These are phyloP conservation scores for Eristalinus aeneus DNA, from an alignment of 2,888 invertebrate genomes.

Conservation along the genomic window DNA sequence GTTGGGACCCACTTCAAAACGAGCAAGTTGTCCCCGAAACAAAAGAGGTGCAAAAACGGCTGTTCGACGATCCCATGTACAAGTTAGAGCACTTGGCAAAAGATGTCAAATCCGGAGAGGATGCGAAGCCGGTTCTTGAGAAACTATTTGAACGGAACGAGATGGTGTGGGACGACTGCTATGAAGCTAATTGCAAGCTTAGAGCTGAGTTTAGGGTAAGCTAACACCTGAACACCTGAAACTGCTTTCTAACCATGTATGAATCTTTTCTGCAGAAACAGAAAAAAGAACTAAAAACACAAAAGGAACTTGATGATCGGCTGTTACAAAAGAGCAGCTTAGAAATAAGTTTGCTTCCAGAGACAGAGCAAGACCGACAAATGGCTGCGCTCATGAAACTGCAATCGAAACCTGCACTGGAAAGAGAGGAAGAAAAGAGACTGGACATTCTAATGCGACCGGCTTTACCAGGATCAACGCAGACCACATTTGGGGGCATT, in stretches of 20 bases:
- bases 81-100: slow-evolving; percentile 95
- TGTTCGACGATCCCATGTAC: slow-evolving; percentile 99
- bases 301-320: slow-evolving; percentile 85
- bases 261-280: slow-evolving; percentile 82
- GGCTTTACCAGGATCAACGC: slow-evolving; percentile 82
- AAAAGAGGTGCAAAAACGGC: slow-evolving; percentile 91
- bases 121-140: slow-evolving; percentile 87
- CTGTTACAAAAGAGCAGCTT: slow-evolving; percentile 89
- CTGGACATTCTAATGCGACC: slow-evolving; percentile 82
- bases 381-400: slow-evolving; percentile 89
- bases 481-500: slow-evolving; percentile 82
- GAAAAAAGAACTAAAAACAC: slow-evolving; percentile 88
- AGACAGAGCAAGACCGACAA: slow-evolving; percentile 89
- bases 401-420: slow-evolving; percentile 84
- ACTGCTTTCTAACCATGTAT: slow-evolving; percentile 7
- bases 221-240: not conserved
- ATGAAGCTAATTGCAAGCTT: slow-evolving; percentile 92
- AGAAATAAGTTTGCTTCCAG: slow-evolving; percentile 89
- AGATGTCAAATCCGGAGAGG: slow-evolving; percentile 87
- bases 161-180: slow-evolving; percentile 94
- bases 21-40: slow-evolving; percentile 96
- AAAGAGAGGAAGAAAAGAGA: slow-evolving; percentile 82
- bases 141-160: slow-evolving; percentile 90
- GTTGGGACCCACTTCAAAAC: slow-evolving; percentile 98
- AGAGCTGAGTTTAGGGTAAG: slow-evolving; percentile 92